Evolutionary conservation across 1,140 invertebrate species (phyloP).

Genomic region (Melipona quadrifasciata): DNA sequence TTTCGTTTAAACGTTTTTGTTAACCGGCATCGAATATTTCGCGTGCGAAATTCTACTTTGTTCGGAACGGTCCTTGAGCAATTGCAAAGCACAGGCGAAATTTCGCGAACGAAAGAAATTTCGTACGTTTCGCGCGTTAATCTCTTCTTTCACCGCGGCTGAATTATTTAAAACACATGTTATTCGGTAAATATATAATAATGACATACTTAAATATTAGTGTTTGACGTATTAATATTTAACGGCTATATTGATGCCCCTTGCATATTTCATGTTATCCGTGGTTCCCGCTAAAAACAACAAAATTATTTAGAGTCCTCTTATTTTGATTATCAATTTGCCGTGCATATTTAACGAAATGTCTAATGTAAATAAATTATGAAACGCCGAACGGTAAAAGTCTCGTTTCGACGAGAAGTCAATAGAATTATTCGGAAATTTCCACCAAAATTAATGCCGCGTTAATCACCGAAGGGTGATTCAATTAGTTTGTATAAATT

Average conservation of each 20-base stretch:
- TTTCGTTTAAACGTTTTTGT: neutral
- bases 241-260: neutral
- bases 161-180: neutral
- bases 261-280: neutral
- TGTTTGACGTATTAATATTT: neutral
- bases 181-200: neutral
- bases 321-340: neutral
- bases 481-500: neutral
- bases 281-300: neutral
- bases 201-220: neutral
- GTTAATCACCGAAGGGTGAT: neutral
- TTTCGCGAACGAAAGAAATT: neutral
- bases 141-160: too few relatives aligned
- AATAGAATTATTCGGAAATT: neutral
- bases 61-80: neutral
- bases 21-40: neutral
- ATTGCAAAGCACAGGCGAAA: neutral
- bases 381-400: neutral
- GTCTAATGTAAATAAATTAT: neutral
- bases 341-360: neutral
- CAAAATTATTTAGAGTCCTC: neutral
- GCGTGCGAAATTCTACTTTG: neutral
- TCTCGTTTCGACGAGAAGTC: neutral
- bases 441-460: rapidly evolving
- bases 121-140: neutral